A percentile compares a stretch with the other conserved stretches of the same genome.
These are phyloP conservation scores for Acanthiza pusilla DNA, from an alignment of 2,797 vertebrate species.

Conservation along the genomic window DNA sequence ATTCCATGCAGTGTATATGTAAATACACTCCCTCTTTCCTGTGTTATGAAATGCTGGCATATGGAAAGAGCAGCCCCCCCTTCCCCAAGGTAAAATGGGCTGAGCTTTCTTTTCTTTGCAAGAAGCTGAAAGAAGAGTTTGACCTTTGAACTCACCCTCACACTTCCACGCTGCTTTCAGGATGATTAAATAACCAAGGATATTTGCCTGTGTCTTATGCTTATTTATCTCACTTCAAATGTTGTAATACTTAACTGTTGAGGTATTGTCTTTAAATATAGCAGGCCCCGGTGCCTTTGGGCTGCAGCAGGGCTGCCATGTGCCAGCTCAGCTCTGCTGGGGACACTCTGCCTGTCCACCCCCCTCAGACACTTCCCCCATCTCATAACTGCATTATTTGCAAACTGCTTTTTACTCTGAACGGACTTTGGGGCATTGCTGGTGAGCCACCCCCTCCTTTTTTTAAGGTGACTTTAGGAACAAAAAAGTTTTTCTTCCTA, in stretches of 20 bases:
- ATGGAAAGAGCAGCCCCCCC: conserved; percentile 27
- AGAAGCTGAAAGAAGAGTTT: conserved; percentile 72
- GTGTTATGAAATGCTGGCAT: conserved; percentile 54
- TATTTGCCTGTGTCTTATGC: conserved; percentile 57
- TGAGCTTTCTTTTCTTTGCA: conserved; percentile 62
- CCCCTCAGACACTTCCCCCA: background rate
- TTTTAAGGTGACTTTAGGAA: conserved; percentile 40
- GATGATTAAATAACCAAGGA: conserved; percentile 71
- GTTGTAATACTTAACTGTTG: conserved; percentile 61
- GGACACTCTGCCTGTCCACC: background rate
- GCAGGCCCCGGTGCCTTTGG: conserved; percentile 49
- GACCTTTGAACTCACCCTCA: conserved; percentile 69
- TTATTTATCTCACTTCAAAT: conserved; percentile 59
- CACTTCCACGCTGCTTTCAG: conserved; percentile 64
- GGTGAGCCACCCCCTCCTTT: background rate
- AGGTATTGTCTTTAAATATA: conserved; percentile 64
- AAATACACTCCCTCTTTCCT: conserved; percentile 7
- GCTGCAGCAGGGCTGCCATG: conserved; percentile 67
- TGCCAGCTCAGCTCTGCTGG: conserved; percentile 58
- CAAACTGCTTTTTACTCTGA: conserved; percentile 9
- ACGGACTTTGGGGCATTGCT: conserved; percentile 40
- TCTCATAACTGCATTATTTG: conserved; percentile 17
- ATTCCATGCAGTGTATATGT: background rate
- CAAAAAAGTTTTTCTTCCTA: conserved; percentile 48
- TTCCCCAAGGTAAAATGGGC: conserved; percentile 53